A percentile compares a stretch with the other conserved stretches of the same genome.
Evolutionary conservation across 2,113 vertebrate genomes (phyloP).

Genomic region (Hippolais icterina): DNA sequence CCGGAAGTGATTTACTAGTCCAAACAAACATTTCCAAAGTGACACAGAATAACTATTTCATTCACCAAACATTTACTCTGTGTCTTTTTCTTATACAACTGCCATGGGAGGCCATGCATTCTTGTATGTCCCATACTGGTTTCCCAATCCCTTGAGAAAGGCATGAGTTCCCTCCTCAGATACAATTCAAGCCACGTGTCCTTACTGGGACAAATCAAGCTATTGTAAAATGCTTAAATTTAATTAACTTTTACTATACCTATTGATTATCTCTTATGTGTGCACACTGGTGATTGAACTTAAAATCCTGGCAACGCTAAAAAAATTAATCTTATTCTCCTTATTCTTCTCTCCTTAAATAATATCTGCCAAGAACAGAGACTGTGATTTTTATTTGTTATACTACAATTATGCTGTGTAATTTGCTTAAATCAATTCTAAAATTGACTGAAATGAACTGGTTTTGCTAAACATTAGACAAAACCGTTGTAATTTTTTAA

Average conservation of each 20-base stretch:
- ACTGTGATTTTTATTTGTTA: neutral
- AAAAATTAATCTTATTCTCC: neutral
- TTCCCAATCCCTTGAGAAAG: neutral
- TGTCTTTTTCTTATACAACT: neutral
- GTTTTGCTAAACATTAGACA: neutral
- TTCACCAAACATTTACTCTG: neutral
- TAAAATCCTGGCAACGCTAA: neutral
- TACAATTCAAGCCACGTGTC: neutral
- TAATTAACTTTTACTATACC: neutral
- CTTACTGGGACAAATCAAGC: neutral
- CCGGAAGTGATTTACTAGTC: neutral
- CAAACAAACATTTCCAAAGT: neutral
- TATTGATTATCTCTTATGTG: neutral
- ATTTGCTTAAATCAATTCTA: neutral
- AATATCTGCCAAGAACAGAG: neutral
- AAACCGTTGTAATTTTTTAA: neutral
- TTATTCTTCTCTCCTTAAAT: neutral
- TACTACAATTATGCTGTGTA: neutral
- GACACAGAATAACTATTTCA: neutral
- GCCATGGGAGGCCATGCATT: neutral
- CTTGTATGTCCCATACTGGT: neutral
- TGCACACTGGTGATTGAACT: neutral
- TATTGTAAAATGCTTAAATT: neutral
- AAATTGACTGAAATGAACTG: neutral
- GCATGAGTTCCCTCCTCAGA: neutral